A percentile compares a stretch with the other conserved stretches of the same genome.
Evolutionary conservation across 2,113 vertebrate genomes (phyloP).

Genomic region (Amphiprion percula): DNA sequence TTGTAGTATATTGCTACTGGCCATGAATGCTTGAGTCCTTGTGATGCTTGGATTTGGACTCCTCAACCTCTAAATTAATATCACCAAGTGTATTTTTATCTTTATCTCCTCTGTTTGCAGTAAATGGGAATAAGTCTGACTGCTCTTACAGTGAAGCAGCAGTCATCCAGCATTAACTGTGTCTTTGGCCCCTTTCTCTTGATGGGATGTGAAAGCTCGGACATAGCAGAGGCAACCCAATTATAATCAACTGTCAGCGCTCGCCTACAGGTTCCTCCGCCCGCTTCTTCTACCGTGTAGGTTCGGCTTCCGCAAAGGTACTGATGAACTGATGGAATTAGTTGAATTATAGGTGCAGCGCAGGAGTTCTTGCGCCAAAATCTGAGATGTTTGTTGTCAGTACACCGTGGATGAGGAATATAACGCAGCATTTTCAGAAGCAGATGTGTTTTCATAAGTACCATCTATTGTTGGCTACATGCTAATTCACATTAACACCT

Average conservation of each 20-base stretch:
- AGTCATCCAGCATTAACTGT: constrained; percentile 33
- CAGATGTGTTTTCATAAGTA: background rate
- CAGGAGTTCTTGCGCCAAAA: background rate
- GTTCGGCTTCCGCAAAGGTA: constrained; percentile 19
- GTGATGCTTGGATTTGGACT: background rate
- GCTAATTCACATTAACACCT: background rate
- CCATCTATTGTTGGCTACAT: background rate
- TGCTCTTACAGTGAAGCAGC: constrained; percentile 44
- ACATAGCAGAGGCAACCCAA: constrained; percentile 54
- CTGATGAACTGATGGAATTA: constrained; percentile 47
- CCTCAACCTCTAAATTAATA: background rate
- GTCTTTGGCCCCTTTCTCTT: constrained; percentile 36
- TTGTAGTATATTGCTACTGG: too few species aligned
- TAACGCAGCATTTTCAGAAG: background rate
- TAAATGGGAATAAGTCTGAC: background rate
- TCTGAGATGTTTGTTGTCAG: background rate
- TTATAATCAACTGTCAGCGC: constrained; percentile 68
- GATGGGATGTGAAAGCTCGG: constrained; percentile 68
- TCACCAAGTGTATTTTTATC: constrained; percentile 8
- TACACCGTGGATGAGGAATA: background rate
- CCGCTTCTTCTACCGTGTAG: constrained; percentile 23
- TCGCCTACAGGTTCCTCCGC: constrained; percentile 37
- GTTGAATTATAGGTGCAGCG: background rate
- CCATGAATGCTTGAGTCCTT: too few species aligned
- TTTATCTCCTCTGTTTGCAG: background rate